Conservation (phyloP, 2,888 invertebrate species). For the Himalopsyche anomala region DNA sequence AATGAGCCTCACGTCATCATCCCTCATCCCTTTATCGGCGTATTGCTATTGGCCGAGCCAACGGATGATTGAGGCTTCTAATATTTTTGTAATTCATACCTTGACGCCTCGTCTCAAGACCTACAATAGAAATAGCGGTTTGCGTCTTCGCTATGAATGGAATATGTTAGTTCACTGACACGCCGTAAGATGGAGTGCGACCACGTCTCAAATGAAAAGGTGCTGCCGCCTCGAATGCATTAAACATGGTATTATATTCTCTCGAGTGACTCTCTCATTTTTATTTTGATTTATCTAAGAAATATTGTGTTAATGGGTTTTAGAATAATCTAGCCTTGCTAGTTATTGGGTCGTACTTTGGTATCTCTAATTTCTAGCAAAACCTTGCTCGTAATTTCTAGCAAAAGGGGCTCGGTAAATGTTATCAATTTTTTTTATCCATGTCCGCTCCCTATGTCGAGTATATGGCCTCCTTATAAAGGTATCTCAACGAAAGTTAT, state of each 20-base stretch:
- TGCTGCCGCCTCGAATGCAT: background rate
- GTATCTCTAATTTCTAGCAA: no score
- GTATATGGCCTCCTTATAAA: no score
- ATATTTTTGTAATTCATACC: slow-evolving; percentile 56
- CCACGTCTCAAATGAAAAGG: background rate
- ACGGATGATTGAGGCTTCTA: slow-evolving; percentile 54
- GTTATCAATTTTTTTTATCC: no score
- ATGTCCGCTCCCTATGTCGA: no score
- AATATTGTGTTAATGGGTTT: no score
- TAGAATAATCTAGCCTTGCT: no score
- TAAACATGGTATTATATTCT: background rate
- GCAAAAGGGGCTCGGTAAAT: no score
- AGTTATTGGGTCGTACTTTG: no score
- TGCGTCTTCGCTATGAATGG: slow-evolving; percentile 24
- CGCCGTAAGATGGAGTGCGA: slow-evolving; percentile 19
- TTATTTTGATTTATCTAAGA: no score
- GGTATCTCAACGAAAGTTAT: no score
- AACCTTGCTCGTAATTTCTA: no score
- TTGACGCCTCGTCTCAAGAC: background rate
- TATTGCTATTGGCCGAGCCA: slow-evolving; percentile 45
- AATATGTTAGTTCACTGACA: slow-evolving; percentile 17
- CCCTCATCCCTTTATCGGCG: slow-evolving; percentile 43
- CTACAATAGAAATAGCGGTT: background rate
- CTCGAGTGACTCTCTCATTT: no score
- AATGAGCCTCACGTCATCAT: slow-evolving; percentile 32